Percentiles rank a stretch among this genome's conserved stretches.
phyloP scores from a whole-genome alignment of 2,888 invertebrate genomes.

The Heliconius erato region DNA sequence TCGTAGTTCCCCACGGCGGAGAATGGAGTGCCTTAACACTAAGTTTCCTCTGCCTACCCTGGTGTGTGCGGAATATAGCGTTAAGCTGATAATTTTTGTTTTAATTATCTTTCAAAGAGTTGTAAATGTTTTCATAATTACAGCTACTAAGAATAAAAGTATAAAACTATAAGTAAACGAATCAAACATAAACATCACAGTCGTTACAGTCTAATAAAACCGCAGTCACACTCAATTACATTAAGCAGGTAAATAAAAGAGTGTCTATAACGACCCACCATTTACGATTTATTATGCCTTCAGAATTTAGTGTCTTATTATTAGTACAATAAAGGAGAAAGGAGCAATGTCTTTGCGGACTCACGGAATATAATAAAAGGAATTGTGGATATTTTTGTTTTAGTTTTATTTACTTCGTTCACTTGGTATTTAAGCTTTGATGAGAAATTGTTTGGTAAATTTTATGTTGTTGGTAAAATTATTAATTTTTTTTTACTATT shows the following conservation, averaged over 20 bases:
- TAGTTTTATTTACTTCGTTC: constrained; percentile 13
- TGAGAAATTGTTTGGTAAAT: neutral
- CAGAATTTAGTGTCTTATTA: constrained; percentile 46
- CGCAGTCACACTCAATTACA: constrained; percentile 56
- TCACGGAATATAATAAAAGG: constrained; percentile 38
- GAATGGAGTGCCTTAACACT: too few species aligned
- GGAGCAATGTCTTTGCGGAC: constrained; percentile 34
- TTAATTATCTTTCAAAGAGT: too few species aligned
- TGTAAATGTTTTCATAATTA: neutral
- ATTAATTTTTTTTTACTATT: neutral
- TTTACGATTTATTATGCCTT: constrained; percentile 42
- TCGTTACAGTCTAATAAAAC: constrained; percentile 44
- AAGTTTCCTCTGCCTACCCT: too few species aligned
- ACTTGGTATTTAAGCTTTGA: neutral
- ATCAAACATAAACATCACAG: constrained; percentile 16
- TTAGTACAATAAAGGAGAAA: constrained; percentile 38
- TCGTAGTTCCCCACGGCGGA: too few species aligned
- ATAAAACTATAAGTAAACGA: neutral
- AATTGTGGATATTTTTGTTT: constrained; percentile 25
- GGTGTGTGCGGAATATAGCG: too few species aligned
- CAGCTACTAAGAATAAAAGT: neutral
- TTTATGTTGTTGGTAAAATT: neutral
- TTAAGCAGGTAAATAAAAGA: constrained; percentile 61
- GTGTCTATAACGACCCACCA: constrained; percentile 39
- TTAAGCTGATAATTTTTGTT: too few species aligned